Conservation (phyloP, 2,113 vertebrate genomes). For the Vicugna pacos region DNA sequence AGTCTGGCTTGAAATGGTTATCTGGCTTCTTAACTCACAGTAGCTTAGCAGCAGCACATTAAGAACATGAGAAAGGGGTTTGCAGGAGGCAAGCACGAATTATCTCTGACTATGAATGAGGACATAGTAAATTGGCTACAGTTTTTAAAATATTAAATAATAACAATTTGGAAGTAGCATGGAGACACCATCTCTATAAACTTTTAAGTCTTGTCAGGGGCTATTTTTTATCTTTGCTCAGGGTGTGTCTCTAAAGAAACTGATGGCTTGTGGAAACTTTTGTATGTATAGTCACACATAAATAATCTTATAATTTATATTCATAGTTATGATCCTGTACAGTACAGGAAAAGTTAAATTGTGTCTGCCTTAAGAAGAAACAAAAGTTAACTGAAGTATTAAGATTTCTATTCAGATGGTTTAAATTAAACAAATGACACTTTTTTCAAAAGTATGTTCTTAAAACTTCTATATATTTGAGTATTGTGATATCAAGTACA, state of each 20-base stretch:
- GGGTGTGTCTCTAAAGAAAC: neutral
- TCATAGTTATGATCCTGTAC: neutral
- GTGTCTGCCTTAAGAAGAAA: conserved; percentile 26
- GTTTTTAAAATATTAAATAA: neutral
- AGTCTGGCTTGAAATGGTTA: conserved; percentile 7
- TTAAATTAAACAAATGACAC: conserved; percentile 26
- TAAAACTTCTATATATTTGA: conserved; percentile 36
- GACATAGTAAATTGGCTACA: neutral
- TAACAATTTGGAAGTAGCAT: conserved; percentile 36
- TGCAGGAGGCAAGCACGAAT: neutral
- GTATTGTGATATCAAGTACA: neutral
- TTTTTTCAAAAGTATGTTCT: conserved; percentile 17
- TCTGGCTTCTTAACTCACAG: neutral
- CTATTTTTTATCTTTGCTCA: neutral
- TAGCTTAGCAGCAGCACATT: neutral
- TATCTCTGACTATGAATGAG: conserved; percentile 24
- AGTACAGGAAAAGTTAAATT: conserved; percentile 40
- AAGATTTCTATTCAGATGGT: conserved; percentile 10
- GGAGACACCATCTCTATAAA: neutral
- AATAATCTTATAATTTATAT: neutral
- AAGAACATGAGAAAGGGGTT: conserved; percentile 22
- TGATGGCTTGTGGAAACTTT: neutral
- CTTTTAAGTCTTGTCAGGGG: neutral
- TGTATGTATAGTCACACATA: neutral
- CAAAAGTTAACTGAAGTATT: neutral